These are phyloP conservation scores for Gobiocypris rarus DNA, from an alignment of 2,113 vertebrate species.

Conservation along the genomic window DNA sequence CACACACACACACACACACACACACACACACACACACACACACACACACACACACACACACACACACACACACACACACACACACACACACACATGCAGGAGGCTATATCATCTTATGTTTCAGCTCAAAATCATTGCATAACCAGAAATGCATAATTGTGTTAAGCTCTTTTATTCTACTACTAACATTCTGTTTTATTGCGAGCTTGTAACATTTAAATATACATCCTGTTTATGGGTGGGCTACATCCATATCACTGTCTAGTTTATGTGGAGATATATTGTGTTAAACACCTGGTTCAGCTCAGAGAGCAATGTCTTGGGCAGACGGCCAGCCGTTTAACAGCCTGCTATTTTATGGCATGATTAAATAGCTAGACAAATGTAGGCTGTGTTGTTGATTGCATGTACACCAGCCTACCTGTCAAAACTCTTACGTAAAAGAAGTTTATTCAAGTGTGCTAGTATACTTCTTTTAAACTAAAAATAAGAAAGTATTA, in stretches of 20 bases:
- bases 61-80: no score
- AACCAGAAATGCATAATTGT: neutral
- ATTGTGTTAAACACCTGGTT: slow-evolving; percentile 38
- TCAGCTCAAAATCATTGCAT: neutral
- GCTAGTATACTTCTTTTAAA: no score
- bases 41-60: neutral
- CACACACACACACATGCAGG: no score
- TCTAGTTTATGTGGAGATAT: slow-evolving; percentile 6
- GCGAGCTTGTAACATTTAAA: slow-evolving; percentile 2
- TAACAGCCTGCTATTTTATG: slow-evolving; percentile 4
- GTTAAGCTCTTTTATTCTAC: neutral
- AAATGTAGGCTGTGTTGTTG: neutral
- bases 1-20: no score
- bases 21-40: no score
- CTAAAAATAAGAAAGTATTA: no score
- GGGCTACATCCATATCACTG: slow-evolving; percentile 28
- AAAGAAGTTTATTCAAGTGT: no score
- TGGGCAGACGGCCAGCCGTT: slow-evolving; percentile 21
- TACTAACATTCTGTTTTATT: neutral
- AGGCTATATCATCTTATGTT: neutral
- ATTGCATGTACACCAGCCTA: neutral
- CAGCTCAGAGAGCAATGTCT: slow-evolving; percentile 26
- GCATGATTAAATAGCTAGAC: neutral
- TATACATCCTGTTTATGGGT: slow-evolving; percentile 28
- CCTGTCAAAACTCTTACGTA: no score